These are phyloP conservation scores for Oncopeltus fasciatus DNA, from an alignment of 1,140 invertebrate species.

Conservation along the genomic window DNA sequence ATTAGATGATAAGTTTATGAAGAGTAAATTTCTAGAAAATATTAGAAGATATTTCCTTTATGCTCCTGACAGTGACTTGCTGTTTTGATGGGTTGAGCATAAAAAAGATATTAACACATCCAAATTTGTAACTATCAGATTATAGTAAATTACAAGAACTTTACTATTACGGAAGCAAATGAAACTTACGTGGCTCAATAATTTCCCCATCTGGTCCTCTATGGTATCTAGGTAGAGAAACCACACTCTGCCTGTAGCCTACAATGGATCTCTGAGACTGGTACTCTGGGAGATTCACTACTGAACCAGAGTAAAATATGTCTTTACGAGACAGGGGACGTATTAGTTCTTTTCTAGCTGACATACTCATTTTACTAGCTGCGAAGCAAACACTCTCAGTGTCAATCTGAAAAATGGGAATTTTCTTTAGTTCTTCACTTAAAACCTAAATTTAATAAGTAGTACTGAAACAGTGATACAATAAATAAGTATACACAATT, in stretches of 20 bases:
- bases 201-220: slow-evolving; percentile 46
- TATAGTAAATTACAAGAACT: background rate
- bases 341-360: slow-evolving; percentile 47
- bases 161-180: background rate
- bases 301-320: slow-evolving; percentile 94
- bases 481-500: too few relatives aligned
- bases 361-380: slow-evolving; percentile 31
- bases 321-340: slow-evolving; percentile 89
- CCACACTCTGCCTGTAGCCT: slow-evolving; percentile 68
- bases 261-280: slow-evolving; percentile 84
- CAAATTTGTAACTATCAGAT: background rate
- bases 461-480: too few relatives aligned
- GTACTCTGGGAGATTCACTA: slow-evolving; percentile 79
- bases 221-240: slow-evolving; percentile 53
- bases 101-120: too few relatives aligned
- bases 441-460: background rate
- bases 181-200: slow-evolving; percentile 44
- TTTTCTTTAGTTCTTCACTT: background rate
- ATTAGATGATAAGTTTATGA: too few relatives aligned
- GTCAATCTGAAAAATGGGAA: slow-evolving; percentile 21
- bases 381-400: slow-evolving; percentile 19
- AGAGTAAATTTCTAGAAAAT: too few relatives aligned
- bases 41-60: too few relatives aligned
- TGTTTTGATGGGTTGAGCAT: too few relatives aligned
- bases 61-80: too few relatives aligned